phyloP scores from a whole-genome alignment of 2,113 vertebrate genomes.

The Calypte anna region DNA sequence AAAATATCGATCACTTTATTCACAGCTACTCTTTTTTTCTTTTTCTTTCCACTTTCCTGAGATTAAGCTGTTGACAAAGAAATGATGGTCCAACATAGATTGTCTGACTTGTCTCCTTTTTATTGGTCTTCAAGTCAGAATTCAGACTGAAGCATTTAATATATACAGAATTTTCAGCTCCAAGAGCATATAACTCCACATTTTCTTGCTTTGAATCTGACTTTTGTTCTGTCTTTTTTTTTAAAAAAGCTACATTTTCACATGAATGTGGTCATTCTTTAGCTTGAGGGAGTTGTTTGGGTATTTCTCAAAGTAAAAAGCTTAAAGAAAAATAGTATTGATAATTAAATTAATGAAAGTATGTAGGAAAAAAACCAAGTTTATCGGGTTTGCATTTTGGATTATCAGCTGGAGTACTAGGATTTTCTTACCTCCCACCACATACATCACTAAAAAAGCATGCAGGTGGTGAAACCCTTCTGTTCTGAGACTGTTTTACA shows the following conservation, averaged over 20 bases:
- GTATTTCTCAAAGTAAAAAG: background rate
- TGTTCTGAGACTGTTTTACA: background rate
- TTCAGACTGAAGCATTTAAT: background rate
- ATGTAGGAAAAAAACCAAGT: background rate
- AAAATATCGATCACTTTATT: background rate
- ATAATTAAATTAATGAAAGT: background rate
- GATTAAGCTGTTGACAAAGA: background rate
- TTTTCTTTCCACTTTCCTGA: background rate
- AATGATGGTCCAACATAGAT: background rate
- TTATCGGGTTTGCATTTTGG: background rate
- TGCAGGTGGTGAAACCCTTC: background rate
- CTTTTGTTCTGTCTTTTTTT: background rate
- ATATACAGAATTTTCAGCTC: background rate
- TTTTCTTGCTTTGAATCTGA: background rate
- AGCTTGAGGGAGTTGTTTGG: background rate
- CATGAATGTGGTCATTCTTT: background rate
- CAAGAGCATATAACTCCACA: background rate
- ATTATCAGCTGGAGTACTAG: background rate
- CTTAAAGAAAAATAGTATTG: background rate
- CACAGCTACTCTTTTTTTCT: background rate
- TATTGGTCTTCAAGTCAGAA: background rate
- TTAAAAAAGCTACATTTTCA: background rate
- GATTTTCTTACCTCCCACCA: background rate
- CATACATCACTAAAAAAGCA: background rate
- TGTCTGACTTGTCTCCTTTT: background rate